Evolutionary conservation across 2,113 vertebrate genomes (phyloP), one percentile per base, ranked within the genome.

Genomic region (Pantherophis guttatus): DNA sequence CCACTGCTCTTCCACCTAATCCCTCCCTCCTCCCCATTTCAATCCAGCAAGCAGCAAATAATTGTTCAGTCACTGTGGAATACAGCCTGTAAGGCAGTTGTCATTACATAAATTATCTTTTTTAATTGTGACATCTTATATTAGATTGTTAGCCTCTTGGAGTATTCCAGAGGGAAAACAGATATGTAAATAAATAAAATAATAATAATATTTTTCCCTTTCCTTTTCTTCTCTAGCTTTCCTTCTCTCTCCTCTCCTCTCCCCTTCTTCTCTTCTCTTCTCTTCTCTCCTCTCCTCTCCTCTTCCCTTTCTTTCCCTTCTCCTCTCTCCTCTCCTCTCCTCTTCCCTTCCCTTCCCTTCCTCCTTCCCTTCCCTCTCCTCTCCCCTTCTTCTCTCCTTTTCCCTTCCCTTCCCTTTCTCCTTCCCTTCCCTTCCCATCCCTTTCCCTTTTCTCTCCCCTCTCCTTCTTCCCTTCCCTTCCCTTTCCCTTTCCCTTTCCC

Each of bases 181-280:
- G 7, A 81, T 39, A 19, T 81, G 33, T 39, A 39, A 81, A 81
- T 39, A 39, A 81, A 81, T 81, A 81, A 81, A 17, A 81, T 8
- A 81, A 39, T 75, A 75, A 75, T 7, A 81, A 81, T n/a, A 50
- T 15, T 65, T 10, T 26, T 9, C 26, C 9, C 9, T 65, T 65
- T 6, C 8, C 58, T 26, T 59, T 33, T 59, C 58, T 21, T 24
- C 8, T 9, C 58, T n/a, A n/a, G n/a, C n/a, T n/a, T n/a, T n/a
- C n/a, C n/a, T 23, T 3, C 19, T 3, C 21, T 57, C 1, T 15
- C 19, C 1, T 58, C 6, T 12, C 19, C 0, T 23, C 7, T 23
- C 0, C 1, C 5, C 5, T 6, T n/a, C 44, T 44, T 53, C 9
- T 10, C 10, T 10, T 53, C 11, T 9, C 10, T 2, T n/a, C n/a